Percentiles rank a stretch among this genome's conserved stretches.
These are phyloP conservation scores for Elaphurus davidianus DNA, from an alignment of 2,113 vertebrate genomes.

Conservation along the genomic window DNA sequence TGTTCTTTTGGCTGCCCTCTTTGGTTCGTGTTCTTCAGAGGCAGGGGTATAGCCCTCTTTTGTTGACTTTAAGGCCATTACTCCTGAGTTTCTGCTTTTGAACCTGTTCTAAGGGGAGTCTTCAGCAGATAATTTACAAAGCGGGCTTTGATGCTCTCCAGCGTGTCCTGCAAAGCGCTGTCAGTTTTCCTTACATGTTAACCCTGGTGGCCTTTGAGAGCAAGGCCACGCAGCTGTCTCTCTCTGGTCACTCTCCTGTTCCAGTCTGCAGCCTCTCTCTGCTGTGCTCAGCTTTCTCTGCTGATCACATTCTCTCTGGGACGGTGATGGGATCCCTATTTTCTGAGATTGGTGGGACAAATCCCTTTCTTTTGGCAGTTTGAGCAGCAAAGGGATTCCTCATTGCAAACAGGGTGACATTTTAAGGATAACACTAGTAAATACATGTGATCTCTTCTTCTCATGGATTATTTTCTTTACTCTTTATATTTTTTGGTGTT, in stretches of 20 bases:
- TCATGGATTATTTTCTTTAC: neutral
- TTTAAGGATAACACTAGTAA: neutral
- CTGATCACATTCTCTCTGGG: neutral
- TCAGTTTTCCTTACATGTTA: conserved; percentile 57
- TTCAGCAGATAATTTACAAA: conserved; percentile 61
- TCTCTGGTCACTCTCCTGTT: neutral
- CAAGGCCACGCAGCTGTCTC: conserved; percentile 45
- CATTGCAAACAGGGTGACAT: neutral
- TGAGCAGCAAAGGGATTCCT: neutral
- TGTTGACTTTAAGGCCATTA: conserved; percentile 22
- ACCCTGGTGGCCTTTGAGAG: conserved; percentile 55
- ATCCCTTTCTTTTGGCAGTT: neutral
- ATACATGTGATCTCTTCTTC: neutral
- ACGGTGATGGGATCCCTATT: neutral
- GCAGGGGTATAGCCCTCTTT: neutral
- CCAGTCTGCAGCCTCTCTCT: neutral
- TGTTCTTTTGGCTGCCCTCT: neutral
- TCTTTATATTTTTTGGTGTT: neutral
- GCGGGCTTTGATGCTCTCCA: conserved; percentile 53
- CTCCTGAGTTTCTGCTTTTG: conserved; percentile 45
- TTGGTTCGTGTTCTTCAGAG: neutral
- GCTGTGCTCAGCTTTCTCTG: neutral
- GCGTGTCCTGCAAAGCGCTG: neutral
- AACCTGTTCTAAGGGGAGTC: conserved; percentile 45
- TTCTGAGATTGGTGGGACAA: neutral